Conservation (phyloP, 1,140 invertebrate species). For the Orius laevigatus region DNA sequence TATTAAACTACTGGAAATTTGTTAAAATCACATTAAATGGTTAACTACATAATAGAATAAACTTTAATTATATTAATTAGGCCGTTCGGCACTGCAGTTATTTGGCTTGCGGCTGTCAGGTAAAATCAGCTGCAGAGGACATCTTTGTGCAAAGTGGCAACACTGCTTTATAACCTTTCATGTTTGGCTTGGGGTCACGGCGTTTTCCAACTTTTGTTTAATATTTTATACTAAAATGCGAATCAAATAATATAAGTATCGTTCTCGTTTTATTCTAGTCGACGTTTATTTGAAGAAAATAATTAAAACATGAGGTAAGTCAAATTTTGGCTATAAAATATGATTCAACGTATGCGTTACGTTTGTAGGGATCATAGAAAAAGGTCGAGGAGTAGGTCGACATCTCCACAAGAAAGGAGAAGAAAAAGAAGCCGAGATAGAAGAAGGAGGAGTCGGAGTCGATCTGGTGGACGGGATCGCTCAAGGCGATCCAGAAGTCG, state of each 20-base stretch:
- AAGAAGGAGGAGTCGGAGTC: conserved; percentile 21
- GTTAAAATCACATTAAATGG: too few species aligned
- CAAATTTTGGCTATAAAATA: background rate
- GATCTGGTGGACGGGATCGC: conserved; percentile 23
- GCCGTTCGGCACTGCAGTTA: too few species aligned
- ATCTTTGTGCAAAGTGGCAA: too few species aligned
- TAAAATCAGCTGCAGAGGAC: too few species aligned
- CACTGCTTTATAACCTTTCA: too few species aligned
- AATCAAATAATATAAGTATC: background rate
- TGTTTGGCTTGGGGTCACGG: too few species aligned
- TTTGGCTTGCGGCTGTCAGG: too few species aligned
- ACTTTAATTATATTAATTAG: too few species aligned
- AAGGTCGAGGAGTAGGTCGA: conserved; percentile 20
- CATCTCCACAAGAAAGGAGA: conserved; percentile 15
- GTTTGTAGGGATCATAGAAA: conserved; percentile 17
- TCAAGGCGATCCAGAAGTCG: conserved; percentile 38
- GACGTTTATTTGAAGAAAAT: background rate
- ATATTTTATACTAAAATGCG: background rate
- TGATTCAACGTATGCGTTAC: background rate
- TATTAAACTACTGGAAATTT: too few species aligned
- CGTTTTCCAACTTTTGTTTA: background rate
- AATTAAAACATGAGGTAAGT: background rate
- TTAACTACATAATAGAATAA: too few species aligned
- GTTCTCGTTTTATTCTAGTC: background rate
- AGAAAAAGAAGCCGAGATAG: conserved; percentile 20